Evolutionary conservation across 2,888 invertebrate species (phyloP), one percentile per base, ranked within the genome.

Genomic region (Lochmaea capreae): DNA sequence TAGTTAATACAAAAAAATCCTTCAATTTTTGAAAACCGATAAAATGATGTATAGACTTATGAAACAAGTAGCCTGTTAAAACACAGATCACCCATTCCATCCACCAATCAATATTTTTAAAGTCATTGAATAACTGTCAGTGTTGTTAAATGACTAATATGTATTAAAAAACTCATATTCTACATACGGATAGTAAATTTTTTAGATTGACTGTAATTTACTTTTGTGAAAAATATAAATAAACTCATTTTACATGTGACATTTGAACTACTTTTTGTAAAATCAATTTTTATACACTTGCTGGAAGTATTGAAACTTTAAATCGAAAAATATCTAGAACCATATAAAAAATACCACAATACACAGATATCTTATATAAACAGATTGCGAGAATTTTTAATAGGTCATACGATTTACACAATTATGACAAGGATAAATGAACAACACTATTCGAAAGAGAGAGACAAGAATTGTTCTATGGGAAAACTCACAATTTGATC

Each of bases 21-120:
- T 39, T 39, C 33, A 39, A 39, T 39, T 39, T 39, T 39, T 39
- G 33, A 39, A 9, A 39, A 9, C 33, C 33, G 33, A 58, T 26
- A 11, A 0, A 61, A 42, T 63, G 18, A 63, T 18, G 39, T 63
- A 42, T 42, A 63, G 62, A 43, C 12, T 18, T 63, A n/a, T 16
- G 33, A 39, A 33, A 39, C 61, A 43, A 63, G 18, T 43, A 63
- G 43, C 43, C 62, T 63, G 16, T 63, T 63, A 63, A 12, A 63
- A 63, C 62, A 63, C 62, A 63, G 62, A 63, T 43, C 11, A 43
- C 59, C 8, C 14, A 33, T 59, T 33, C 14, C 14, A 33, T 26
- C 33, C 6, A 33, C n/a, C 33, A 59, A 59, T 12, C 22, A 58
- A 58, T 5, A 26, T 59, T 59, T 59, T 59, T n/a, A 33, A 59